These are phyloP conservation scores for Tachysurus vachellii DNA, from an alignment of 2,113 vertebrate species.

Conservation along the genomic window DNA sequence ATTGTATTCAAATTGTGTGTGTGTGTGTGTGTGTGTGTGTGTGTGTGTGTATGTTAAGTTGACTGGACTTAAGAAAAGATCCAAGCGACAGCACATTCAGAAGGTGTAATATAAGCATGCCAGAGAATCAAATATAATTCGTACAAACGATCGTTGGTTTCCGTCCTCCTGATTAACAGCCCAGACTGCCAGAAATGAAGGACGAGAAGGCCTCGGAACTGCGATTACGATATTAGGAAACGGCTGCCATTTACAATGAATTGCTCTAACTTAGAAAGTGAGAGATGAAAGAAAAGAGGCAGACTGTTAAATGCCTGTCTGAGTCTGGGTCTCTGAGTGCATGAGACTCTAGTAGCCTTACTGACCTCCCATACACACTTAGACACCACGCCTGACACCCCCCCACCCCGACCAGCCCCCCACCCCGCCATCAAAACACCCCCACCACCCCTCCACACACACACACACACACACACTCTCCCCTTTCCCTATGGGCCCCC, in stretches of 20 bases:
- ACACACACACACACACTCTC: background rate
- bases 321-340: slow-evolving; percentile 15
- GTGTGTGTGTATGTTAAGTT: background rate
- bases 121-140: slow-evolving; percentile 1
- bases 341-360: slow-evolving; percentile 34
- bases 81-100: background rate
- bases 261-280: background rate
- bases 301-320: slow-evolving; percentile 38
- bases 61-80: slow-evolving; percentile 2
- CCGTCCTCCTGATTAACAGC: background rate
- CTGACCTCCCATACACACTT: slow-evolving; percentile 39
- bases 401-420: slow-evolving; percentile 21
- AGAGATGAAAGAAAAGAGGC: slow-evolving; percentile 41
- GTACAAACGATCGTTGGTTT: background rate
- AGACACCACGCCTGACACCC: slow-evolving; percentile 27
- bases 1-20: background rate
- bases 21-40: background rate
- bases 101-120: background rate
- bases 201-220: background rate
- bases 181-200: background rate
- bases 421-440: background rate
- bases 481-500: slow-evolving; percentile 46
- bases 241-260: background rate
- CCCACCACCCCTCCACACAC: slow-evolving; percentile 43
- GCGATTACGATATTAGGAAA: slow-evolving; percentile 13